Evolutionary conservation across 2,888 invertebrate species (phyloP).

Genomic region (Mimas tiliae): DNA sequence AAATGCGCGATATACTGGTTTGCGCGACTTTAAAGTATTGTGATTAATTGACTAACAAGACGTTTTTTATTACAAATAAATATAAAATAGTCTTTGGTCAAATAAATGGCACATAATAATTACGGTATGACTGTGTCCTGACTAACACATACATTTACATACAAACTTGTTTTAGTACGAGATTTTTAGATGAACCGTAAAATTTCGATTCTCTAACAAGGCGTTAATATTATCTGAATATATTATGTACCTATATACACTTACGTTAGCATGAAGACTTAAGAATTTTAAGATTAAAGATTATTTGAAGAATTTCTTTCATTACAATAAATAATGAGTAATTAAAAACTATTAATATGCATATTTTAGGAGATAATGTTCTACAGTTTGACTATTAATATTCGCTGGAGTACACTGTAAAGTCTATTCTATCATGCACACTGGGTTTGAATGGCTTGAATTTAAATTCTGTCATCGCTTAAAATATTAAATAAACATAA

Average conservation of each 20-base stretch:
- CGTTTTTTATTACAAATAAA: conserved; percentile 25
- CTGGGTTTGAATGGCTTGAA: not conserved
- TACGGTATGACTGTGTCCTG: not conserved
- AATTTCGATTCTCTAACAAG: too few relatives aligned
- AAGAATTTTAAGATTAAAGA: not conserved
- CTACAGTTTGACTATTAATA: too few relatives aligned
- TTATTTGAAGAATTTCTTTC: not conserved
- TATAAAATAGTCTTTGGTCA: conserved; percentile 46
- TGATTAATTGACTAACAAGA: conserved; percentile 50
- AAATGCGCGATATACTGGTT: conserved; percentile 35
- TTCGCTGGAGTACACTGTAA: not conserved
- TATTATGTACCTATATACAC: too few relatives aligned
- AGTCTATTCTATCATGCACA: not conserved
- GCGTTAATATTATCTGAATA: too few relatives aligned
- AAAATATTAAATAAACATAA: not conserved
- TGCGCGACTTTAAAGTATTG: conserved; percentile 52
- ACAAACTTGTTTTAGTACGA: too few relatives aligned
- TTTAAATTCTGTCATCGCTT: conserved; percentile 7
- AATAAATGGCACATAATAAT: conserved; percentile 37
- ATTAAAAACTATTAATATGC: too few relatives aligned
- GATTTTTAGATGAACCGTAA: too few relatives aligned
- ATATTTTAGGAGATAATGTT: too few relatives aligned
- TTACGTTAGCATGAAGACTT: not conserved
- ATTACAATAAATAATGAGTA: not conserved
- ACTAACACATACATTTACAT: not conserved